phyloP scores from a whole-genome alignment of 1,140 invertebrate species.

The Palaemon carinicauda region DNA sequence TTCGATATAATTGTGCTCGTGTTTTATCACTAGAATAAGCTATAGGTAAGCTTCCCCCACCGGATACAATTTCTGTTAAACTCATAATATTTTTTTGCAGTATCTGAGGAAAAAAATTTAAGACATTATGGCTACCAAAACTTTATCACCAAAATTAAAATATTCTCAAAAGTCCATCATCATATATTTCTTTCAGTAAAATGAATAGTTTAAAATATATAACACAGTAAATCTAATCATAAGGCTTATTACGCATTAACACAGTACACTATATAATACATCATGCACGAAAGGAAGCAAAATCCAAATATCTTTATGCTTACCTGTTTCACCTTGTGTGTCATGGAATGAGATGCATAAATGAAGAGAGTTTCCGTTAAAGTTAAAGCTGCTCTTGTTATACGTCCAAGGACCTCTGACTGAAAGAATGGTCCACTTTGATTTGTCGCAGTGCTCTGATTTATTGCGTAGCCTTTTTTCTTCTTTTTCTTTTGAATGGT shows the following conservation, averaged over 20 bases:
- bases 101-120: neutral
- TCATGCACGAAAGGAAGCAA: too few species aligned
- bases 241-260: neutral
- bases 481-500: neutral
- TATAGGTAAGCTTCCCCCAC: neutral
- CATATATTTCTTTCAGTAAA: too few species aligned
- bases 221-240: too few species aligned
- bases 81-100: neutral
- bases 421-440: neutral
- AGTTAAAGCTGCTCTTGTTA: neutral
- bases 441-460: neutral
- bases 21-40: neutral
- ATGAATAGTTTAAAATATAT: too few species aligned
- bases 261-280: too few species aligned
- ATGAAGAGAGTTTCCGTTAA: neutral
- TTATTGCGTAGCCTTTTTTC: slow-evolving; percentile 15
- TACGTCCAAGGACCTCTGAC: neutral
- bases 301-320: neutral
- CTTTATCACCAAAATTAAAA: too few species aligned
- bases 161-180: too few species aligned
- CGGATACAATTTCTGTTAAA: neutral
- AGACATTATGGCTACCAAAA: too few species aligned
- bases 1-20: neutral
- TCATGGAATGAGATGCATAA: slow-evolving; percentile 10
- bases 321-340: neutral